These are phyloP conservation scores for Eupithecia insigniata DNA, from an alignment of 2,888 invertebrate species.

Conservation along the genomic window DNA sequence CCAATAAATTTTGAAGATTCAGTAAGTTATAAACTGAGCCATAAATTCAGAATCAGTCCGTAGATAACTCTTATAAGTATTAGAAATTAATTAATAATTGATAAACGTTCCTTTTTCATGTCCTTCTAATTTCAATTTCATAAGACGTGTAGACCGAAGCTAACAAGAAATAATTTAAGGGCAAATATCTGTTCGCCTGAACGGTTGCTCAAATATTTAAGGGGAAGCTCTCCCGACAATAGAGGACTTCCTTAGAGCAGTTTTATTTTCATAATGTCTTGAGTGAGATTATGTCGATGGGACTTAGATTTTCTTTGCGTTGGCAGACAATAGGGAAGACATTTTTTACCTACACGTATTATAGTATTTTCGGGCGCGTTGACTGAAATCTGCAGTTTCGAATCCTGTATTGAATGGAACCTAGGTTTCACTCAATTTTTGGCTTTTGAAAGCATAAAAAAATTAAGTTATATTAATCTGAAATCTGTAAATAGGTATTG, in stretches of 20 bases:
- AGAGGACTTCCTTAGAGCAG: constrained; percentile 48
- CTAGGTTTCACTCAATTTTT: no score
- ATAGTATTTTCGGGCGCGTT: neutral
- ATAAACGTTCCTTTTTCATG: neutral
- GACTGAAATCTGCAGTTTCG: neutral
- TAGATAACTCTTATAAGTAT: no score
- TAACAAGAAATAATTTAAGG: constrained; percentile 42
- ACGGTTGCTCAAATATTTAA: constrained; percentile 67
- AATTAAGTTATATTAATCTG: no score
- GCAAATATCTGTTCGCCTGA: constrained; percentile 52
- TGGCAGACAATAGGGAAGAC: neutral
- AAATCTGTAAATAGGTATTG: no score
- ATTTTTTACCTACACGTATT: neutral
- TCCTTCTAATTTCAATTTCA: constrained; percentile 27
- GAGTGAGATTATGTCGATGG: constrained; percentile 37
- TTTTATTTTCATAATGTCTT: constrained; percentile 60
- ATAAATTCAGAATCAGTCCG: neutral
- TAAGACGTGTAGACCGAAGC: constrained; percentile 24
- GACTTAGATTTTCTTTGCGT: constrained; percentile 16
- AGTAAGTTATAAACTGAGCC: no score
- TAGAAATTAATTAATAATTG: no score
- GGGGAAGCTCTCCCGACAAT: constrained; percentile 57
- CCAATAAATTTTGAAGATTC: neutral
- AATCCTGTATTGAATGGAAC: neutral
- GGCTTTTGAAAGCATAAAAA: no score